Evolutionary conservation across 2,888 invertebrate genomes (phyloP).

Genomic region (Cryptocephalus moraei): DNA sequence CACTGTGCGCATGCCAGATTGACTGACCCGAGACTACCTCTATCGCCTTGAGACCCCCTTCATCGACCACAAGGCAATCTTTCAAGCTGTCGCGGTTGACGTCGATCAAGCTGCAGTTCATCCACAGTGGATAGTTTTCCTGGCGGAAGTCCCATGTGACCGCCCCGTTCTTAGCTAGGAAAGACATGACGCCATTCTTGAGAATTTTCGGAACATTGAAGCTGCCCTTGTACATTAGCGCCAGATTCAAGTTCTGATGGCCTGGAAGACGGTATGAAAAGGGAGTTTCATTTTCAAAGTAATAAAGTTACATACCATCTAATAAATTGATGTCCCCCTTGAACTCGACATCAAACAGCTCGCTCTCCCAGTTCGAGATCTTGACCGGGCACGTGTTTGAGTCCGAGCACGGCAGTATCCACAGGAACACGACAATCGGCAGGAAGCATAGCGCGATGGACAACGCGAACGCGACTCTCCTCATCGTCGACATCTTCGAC

Average conservation of each 20-base stretch:
- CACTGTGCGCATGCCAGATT: constrained; percentile 49
- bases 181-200: constrained; percentile 29
- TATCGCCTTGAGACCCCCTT: constrained; percentile 54
- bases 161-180: constrained; percentile 46
- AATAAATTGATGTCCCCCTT: constrained; percentile 62
- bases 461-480: constrained; percentile 57
- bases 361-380: constrained; percentile 58
- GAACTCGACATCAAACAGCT: constrained; percentile 58
- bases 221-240: constrained; percentile 63
- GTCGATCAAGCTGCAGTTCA: constrained; percentile 66
- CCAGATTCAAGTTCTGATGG: constrained; percentile 48
- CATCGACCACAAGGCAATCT: constrained; percentile 67
- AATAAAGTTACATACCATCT: constrained; percentile 34
- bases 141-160: constrained; percentile 66
- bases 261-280: too few relatives aligned
- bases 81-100: constrained; percentile 59
- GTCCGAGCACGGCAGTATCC: constrained; percentile 66
- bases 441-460: constrained; percentile 62
- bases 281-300: too few relatives aligned
- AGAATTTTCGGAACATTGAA: constrained; percentile 46
- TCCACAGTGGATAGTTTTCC: constrained; percentile 55
- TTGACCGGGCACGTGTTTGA: constrained; percentile 55
- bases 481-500: constrained; percentile 50
- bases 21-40: constrained; percentile 51
- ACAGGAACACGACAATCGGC: constrained; percentile 63